Base-by-base conservation (phyloP, 2,797 vertebrate species). In the Podargus strigoides region DNA sequence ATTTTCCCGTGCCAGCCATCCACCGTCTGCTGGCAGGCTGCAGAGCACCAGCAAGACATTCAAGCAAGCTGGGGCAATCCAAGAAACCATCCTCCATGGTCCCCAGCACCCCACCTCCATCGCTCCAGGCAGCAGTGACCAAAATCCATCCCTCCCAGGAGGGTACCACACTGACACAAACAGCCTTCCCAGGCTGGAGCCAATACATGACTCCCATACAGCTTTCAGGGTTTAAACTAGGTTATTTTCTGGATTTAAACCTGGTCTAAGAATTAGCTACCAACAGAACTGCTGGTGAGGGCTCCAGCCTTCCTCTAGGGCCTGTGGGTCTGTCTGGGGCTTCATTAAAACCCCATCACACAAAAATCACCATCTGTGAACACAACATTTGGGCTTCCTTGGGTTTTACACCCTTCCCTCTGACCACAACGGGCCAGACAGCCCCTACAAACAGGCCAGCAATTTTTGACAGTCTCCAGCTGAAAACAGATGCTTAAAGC, bases 1-100 rank as follows among this genome's bases (percentile, higher is more conserved):
- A 72, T 89, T 91, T 82, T 56, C 82, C 90, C 79, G 12, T 84
- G 85, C 76, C 82, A 95, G 73, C 60, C 89, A 42, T 58, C 23
- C 63, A 17, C 60, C 0, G 4, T 58, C 92, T 93, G 80, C 90
- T 10, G 0, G 77, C 56, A 82, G 68, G 30, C 42, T 44, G 75
- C 2, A 10, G 72, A 93, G 64, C 64, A 60, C 67, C 6, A 0
- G 37, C 26, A 56, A 83, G 42, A 14, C 1, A 5, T 32, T 70
- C 1, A 2, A 77, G 39, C 28, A 60, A 82, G 83, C 69, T 47
- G 56, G 28, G 27, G 32, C 3, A 5, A 86, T 30, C 66, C 80
- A 58, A 46, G 37, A 56, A 63, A 18, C 32, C 34, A 56, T 16
- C 37, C 37, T 36, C 41, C 8, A 5, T 0, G 2, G 37, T 46